Base-by-base conservation (phyloP, 2,113 vertebrate genomes). In the Eudyptes chrysolophus region DNA sequence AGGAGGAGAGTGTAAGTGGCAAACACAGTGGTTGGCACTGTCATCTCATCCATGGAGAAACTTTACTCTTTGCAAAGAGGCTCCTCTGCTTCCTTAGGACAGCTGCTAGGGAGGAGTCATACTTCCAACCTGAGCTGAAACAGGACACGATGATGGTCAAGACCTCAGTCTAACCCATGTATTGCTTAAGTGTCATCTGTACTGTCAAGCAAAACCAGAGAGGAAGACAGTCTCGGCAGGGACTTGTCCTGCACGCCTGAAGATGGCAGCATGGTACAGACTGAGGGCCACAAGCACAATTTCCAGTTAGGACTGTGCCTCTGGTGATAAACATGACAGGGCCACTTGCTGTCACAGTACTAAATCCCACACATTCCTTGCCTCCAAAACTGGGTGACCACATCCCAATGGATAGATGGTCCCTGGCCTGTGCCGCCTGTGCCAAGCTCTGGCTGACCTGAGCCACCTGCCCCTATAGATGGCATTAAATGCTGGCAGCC, bases 1-100 rank as follows among this genome's bases (percentile, higher is more conserved):
- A 0, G 27, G 42, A 58, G 26, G 26, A 72, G 22, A 77, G 16
- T 4, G 0, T 9, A 26, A 89, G 19, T 3, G 10, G 18, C 55
- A 49, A 57, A 92, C 52, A 49, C 21, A 34, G 9, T 26, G n/a
- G 21, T 55, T 10, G 3, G 27, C 7, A n/a, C 38, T 46, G 40
- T 46, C 24, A 22, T 49, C 34, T 84, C 15, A 48, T 32, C 49
- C 44, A 40, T 16, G 38, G 57, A 83, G 52, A 65, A 21, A 9
- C 14, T 9, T n/a, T 25, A 20, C 8, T 15, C 26, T 66, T 82
- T 11, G 6, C 27, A 54, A 57, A 65, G 34, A 71, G 26, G 29
- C 16, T 88, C 48, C 40, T 92, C 87, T 81, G 9, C 27, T 44
- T 13, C 27, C 18, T 57, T 61, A 40, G 46, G 38, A 48, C 16